These are phyloP conservation scores for Mystacides longicornis DNA, from an alignment of 2,888 invertebrate genomes.

Conservation along the genomic window DNA sequence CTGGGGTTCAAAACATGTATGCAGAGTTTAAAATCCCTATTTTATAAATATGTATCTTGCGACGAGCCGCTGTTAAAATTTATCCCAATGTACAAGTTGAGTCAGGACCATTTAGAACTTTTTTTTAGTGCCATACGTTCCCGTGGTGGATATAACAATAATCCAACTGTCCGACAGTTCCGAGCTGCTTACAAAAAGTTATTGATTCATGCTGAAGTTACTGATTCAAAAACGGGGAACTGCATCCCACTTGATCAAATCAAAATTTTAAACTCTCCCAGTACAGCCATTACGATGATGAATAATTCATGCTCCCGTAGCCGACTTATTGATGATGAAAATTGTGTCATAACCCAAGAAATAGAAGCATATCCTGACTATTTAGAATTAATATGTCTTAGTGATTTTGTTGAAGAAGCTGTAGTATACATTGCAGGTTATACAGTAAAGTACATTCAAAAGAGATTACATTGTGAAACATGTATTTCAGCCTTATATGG, in stretches of 20 bases:
- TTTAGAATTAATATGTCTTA: too few species aligned
- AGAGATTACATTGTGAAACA: not conserved
- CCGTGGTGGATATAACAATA: not conserved
- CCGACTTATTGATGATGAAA: too few species aligned
- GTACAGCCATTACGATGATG: not conserved
- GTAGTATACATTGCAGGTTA: not conserved
- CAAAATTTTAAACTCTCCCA: not conserved
- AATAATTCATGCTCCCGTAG: too few species aligned
- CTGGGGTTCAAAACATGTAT: not conserved
- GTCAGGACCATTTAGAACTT: not conserved
- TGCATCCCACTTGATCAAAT: not conserved
- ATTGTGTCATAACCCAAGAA: too few species aligned
- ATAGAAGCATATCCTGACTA: too few species aligned
- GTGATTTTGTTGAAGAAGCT: not conserved
- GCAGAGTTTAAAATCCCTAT: not conserved
- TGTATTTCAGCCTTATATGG: not conserved
- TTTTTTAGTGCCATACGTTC: not conserved
- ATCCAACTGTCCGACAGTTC: slow-evolving; percentile 3
- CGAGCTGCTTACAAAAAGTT: not conserved
- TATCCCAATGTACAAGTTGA: not conserved
- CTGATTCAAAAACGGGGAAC: not conserved
- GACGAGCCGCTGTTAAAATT: too few species aligned
- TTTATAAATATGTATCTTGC: not conserved
- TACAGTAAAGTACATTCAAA: not conserved
- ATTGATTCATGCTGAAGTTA: not conserved